Evolutionary conservation across 2,113 vertebrate genomes (phyloP), one percentile per base, ranked within the genome.

Genomic region (Tretioscincus oriximinensis): DNA sequence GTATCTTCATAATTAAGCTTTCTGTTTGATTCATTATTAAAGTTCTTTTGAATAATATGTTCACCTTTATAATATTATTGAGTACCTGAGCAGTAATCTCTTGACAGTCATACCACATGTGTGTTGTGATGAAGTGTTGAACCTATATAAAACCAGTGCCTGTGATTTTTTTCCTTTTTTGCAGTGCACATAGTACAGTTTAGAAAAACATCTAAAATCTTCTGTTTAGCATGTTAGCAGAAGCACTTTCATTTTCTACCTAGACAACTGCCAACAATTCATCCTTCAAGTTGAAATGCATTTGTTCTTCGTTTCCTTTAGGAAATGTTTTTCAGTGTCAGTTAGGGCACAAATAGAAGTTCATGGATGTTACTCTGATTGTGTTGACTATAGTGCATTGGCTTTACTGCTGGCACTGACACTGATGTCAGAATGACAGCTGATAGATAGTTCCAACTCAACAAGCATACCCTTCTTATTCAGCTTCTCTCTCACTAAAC

Each of bases 221-320:
- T 4, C 31, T 69, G 29, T 22, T 77, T 64, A 75, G 21, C 41
- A 29, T 41, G 41, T 77, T 64, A 75, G n/a, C 18, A 77, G 41
- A 70, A 82, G 58, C 45, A 22, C 18, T 72, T 64, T 80, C 22
- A 41, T 60, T 8, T 69, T 35, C 60, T 64, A 71, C 20, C 41
- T 80, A 71, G 24, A 65, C 21, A 65, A 41, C 68, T 77, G 47
- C 64, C 29, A 78, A 41, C 60, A 22, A 58, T 41, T 77, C 31
- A 64, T 72, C 9, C 60, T 82, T 71, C 58, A 83, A 58, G 45
- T 4, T 73, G 69, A 64, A 73, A 72, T 45, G 65, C 6, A 71
- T 77, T 66, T 51, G 16, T 65, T 24, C 4, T 54, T 71, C 71
- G 60, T 66, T 28, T 77, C 65, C n/a, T 82, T 77, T 63, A 51